Conservation (phyloP, 2,113 vertebrate species). For the Ctenomys sociabilis region DNA sequence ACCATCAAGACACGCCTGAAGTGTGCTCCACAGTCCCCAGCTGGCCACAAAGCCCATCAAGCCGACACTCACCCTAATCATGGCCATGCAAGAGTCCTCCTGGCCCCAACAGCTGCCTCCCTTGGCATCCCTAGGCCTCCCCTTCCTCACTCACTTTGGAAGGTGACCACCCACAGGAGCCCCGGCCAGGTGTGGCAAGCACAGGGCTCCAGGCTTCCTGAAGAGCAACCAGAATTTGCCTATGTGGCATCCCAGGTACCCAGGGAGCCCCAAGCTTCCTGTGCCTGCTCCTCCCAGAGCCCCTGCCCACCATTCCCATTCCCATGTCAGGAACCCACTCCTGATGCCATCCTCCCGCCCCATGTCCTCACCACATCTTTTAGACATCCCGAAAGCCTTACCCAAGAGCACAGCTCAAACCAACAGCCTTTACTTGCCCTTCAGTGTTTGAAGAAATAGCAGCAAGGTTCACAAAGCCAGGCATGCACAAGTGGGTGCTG, state of each 20-base stretch:
- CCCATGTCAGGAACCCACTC: background rate
- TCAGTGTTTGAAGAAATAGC: too few species aligned
- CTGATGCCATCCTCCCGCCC: background rate
- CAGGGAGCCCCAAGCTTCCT: fast-evolving
- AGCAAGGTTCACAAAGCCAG: too few species aligned
- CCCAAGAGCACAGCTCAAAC: background rate
- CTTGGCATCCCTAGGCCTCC: background rate
- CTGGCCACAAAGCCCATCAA: background rate
- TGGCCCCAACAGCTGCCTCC: background rate
- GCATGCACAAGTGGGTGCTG: too few species aligned
- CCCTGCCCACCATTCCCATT: fast-evolving
- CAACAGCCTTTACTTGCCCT: background rate
- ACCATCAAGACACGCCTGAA: background rate
- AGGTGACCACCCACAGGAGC: background rate
- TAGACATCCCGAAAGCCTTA: background rate
- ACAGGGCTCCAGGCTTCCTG: background rate
- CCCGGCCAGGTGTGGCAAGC: too few species aligned
- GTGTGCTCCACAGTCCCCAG: background rate
- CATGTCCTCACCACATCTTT: fast-evolving
- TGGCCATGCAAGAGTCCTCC: fast-evolving
- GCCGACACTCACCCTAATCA: background rate
- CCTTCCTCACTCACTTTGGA: background rate
- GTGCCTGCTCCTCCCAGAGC: background rate
- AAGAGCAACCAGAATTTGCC: background rate
- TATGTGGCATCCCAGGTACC: background rate